These are phyloP conservation scores for Dipus sagitta DNA, from an alignment of 2,797 vertebrate species.

Conservation along the genomic window DNA sequence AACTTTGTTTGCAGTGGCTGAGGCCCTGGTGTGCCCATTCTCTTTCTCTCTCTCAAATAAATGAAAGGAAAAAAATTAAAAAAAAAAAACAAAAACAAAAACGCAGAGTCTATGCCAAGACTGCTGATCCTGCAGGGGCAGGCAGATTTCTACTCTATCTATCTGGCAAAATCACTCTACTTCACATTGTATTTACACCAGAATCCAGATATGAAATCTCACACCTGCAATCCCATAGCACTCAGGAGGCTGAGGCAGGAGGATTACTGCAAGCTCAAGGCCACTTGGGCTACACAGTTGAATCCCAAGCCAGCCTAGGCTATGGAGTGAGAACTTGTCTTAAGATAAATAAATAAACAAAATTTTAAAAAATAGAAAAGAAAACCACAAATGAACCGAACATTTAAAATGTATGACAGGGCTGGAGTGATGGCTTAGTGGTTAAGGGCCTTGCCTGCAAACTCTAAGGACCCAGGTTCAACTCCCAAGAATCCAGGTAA, in stretches of 20 bases:
- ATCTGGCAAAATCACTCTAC: not conserved
- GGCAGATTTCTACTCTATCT: not conserved
- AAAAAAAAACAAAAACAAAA: not conserved
- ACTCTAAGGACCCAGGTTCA: not conserved
- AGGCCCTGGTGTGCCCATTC: no score
- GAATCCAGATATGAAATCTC: not conserved
- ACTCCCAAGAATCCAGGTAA: not conserved
- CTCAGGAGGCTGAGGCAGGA: not conserved
- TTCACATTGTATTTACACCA: conserved; percentile 7
- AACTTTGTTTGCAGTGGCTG: no score
- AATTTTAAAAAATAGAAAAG: no score
- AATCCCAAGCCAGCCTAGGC: not conserved
- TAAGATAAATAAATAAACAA: not conserved
- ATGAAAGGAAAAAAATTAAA: no score
- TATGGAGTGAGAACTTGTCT: not conserved
- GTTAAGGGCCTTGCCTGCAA: no score
- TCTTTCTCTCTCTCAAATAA: no score
- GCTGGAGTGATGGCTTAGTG: no score
- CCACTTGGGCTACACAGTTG: no score
- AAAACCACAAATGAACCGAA: not conserved
- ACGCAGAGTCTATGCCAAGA: not conserved
- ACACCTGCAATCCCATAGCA: not conserved
- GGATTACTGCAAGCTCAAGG: not conserved
- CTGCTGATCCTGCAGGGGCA: not conserved
- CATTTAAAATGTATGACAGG: not conserved